Base-by-base conservation (phyloP, 2,797 vertebrate species). In the Ciconia nigra region DNA sequence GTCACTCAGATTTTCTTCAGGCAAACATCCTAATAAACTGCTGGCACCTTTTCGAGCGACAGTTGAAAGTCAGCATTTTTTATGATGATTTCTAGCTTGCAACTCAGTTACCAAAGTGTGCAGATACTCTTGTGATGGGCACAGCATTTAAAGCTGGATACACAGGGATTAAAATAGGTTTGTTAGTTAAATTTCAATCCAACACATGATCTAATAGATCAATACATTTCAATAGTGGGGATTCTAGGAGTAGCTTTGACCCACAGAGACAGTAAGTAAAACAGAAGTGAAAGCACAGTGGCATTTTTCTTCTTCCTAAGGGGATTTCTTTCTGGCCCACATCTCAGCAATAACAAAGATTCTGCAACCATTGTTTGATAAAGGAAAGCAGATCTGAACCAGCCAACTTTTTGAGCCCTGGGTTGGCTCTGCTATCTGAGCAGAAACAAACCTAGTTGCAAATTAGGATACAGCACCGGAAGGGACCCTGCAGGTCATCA, bases 401-500 rank as follows among this genome's bases (percentile, higher is more conserved):
- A 92, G 81, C 42, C 77, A 89, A 95, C 54, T 86, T 96, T 96
- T 88, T 7, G 22, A 93, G 83, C 62, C 80, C 57, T 79, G 59
- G 61, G 33, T 93, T 93, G 71, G 59, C 65, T 93, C 80, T 93
- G 82, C 88, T 95, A 72, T 90, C 91, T 87, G 76, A 94, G 87
- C 49, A 95, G 91, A 94, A 97, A 91, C 91, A 95, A 97, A 96
- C 90, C 69, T 69, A 78, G 80, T 35, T 89, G 57, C 85, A 97
- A 95, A 91, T 93, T 94, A 89, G 78, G 96, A 93, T 93, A 91
- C 57, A 84, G 61, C 57, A 88, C 93, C 1, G 15, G 82, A 74
- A 94, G 89, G 93, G 72, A 65, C 49, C 89, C 95, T 74, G 82
- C 82, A 85, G 87, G 93, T 95, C 96, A 89, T 70, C 87, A 94